phyloP scores from a whole-genome alignment of 2,888 invertebrate species.

The Acanthosepion lycidas region DNA sequence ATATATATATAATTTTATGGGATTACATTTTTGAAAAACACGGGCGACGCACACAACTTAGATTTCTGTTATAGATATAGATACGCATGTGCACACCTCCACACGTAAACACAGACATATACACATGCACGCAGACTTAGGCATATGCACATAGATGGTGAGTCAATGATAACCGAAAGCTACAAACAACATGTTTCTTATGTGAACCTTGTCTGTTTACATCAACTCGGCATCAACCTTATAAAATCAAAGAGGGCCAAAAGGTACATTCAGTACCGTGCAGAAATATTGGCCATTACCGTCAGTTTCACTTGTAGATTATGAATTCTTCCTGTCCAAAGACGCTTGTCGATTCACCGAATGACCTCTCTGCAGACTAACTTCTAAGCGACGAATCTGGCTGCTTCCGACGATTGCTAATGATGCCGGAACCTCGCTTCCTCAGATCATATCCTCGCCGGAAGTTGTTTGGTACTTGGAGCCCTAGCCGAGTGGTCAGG shows the following conservation, averaged over 20 bases:
- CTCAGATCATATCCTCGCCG: background rate
- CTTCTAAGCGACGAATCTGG: background rate
- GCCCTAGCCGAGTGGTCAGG: too few species aligned
- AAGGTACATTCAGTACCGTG: background rate
- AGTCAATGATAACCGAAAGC: too few species aligned
- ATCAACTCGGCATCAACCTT: background rate
- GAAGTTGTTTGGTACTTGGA: background rate
- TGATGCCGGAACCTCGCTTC: background rate
- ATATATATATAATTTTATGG: too few species aligned
- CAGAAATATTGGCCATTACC: background rate
- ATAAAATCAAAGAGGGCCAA: background rate
- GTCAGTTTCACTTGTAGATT: background rate
- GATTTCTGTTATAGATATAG: conserved; percentile 43
- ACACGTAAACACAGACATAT: conserved; percentile 50
- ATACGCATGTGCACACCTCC: conserved; percentile 49
- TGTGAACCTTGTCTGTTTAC: background rate
- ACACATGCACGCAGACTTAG: background rate
- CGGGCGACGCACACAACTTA: background rate
- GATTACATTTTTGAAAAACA: too few species aligned
- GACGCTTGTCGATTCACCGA: background rate
- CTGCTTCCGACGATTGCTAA: background rate
- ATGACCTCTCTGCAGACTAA: background rate
- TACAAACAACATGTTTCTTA: background rate
- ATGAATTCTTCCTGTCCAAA: background rate
- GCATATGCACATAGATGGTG: too few species aligned